A percentile compares a stretch with the other conserved stretches of the same genome.
phyloP scores from a whole-genome alignment of 2,888 invertebrate species.

The Drosophila antonietae region DNA sequence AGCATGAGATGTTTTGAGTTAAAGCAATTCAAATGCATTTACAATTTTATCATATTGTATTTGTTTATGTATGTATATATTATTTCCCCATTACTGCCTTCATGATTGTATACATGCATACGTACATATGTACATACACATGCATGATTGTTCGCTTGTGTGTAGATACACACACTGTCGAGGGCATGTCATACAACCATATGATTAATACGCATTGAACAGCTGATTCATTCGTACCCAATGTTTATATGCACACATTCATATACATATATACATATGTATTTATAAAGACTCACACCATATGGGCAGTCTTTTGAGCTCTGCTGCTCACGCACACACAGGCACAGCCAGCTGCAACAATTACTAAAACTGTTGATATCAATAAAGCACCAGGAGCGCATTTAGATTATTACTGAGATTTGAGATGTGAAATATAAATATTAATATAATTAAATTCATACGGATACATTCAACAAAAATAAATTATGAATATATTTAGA shows the following conservation, averaged over 20 bases:
- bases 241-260: constrained; percentile 27
- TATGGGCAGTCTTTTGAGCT: constrained; percentile 43
- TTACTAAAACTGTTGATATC: constrained; percentile 69
- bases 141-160: background rate
- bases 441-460: background rate
- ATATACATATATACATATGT: constrained; percentile 8
- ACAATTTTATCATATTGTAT: constrained; percentile 1
- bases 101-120: background rate
- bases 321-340: constrained; percentile 28
- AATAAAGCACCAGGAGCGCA: constrained; percentile 53
- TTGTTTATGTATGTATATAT: background rate
- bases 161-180: constrained; percentile 17
- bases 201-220: constrained; percentile 76
- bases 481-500: background rate
- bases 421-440: background rate
- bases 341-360: constrained; percentile 56
- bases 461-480: background rate
- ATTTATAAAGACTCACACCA: constrained; percentile 34
- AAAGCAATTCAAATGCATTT: constrained; percentile 2
- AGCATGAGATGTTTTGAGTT: background rate
- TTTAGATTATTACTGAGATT: constrained; percentile 6
- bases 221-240: constrained; percentile 69
- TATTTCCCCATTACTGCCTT: constrained; percentile 6
- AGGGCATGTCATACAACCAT: constrained; percentile 64
- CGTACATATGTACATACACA: background rate